Base-by-base conservation (phyloP, 1,140 invertebrate species). In the Drosophila paulistorum region DNA sequence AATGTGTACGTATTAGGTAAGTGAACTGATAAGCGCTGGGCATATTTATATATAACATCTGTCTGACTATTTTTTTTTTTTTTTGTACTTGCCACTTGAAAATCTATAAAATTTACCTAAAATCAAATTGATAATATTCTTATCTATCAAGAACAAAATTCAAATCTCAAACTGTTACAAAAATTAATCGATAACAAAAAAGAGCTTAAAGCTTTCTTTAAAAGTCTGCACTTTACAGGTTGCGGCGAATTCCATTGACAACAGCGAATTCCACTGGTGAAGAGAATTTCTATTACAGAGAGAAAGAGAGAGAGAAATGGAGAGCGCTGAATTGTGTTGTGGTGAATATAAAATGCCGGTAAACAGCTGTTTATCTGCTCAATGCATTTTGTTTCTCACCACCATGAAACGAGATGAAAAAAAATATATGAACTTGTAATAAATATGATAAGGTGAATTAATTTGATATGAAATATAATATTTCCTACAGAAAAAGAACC, bases 281-380 rank as follows among this genome's bases (percentile, higher is more conserved):
- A 68, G 76, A 76, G 69, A 62, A 23, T 4, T 23, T 3, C 9
- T 23, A 51, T 51, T 23, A 3, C 2, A 48, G 9, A 51, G 45
- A 51, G 45, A 51, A 20, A 51, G 45, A 51, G 3, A 51, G 45
- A 23, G 45, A 9, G 7, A 51, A 11, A 11, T 11, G 14, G 17
- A 51, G 54, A 45, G 23, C 0, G 66, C 55, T 86, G 83, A 86
- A 86, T 86, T 64, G 3, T 57, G 65, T 71, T 79, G 68, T 77
- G 84, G 84, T 80, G 84, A 20, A 64, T 75, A 71, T 30, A 72
- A 81, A 77, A 90, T 77, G 86, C 86, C 86, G 86, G 86, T 74
- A 86, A 90, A 90, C 86, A 90, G 81, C 86, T 90, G 86, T 72
- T 90, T 26, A 26, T 39, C 20, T 68, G 65, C n/a, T 61, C 65